Evolutionary conservation across 2,797 vertebrate genomes (phyloP), one percentile per base, ranked within the genome.

Genomic region (Vespertilio murinus): DNA sequence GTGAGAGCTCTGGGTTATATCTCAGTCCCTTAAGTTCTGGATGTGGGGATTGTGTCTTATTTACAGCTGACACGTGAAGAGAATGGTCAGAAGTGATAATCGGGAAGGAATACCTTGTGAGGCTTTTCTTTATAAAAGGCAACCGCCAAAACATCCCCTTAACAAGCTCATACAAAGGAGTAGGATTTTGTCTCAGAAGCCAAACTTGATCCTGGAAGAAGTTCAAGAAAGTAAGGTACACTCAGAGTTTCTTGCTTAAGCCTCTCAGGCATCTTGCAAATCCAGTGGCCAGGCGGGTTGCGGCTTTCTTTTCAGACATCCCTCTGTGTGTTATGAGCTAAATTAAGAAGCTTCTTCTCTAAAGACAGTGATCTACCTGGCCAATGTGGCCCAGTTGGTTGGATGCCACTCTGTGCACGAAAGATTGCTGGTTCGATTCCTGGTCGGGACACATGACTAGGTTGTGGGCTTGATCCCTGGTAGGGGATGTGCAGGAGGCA

Each of bases 261-360:
- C 67, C 45, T 90, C 65, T 30, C 28, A 74, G 35, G 17, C 79
- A 9, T 40, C 38, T 91, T 42, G 42, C 22, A 59, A 42, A 61
- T 59, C 30, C 33, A 49, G 8, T 67, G 35, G 42, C n/a, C 61
- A 52, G 35, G 20, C 54, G 16, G 5, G 67, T 73, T 13, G 82
- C 95, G 94, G 64, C 83, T 88, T 96, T 92, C 94, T 82, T 96
- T 97, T 84, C 54, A 96, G 75, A 65, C 38, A 75, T 61, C 30
- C 20, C 49, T 84, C 9, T 23, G 64, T 20, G 70, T 94, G 77
- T 12, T 93, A 65, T 95, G 95, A 96, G 92, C 94, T 96, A 93
- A 96, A 97, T 93, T 47, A 67, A 83, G 79, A 78, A 96, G 52
- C 9, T 0, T 67, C 47, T 0, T 79, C 95, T 94, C 92, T 94